These are phyloP conservation scores for Sebastes paucispinis DNA, from an alignment of 2,797 vertebrate species.

Conservation along the genomic window DNA sequence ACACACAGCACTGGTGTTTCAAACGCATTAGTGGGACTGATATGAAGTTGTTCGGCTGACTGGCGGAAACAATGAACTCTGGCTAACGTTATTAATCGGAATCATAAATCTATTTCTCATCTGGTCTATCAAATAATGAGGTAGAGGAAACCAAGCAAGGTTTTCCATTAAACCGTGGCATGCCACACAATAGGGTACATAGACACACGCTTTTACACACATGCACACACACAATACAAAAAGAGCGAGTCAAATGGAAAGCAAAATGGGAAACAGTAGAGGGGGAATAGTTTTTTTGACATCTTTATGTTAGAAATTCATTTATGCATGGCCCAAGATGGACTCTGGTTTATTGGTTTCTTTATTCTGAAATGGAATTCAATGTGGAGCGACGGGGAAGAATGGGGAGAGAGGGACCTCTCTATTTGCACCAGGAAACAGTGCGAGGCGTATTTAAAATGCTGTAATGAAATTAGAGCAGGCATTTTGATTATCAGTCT, in stretches of 20 bases:
- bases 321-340: constrained; percentile 45
- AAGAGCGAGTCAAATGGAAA: constrained; percentile 32
- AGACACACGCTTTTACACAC: constrained; percentile 9
- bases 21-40: constrained; percentile 77
- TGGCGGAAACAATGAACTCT: constrained; percentile 81
- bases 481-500: constrained; percentile 46
- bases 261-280: constrained; percentile 43
- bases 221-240: constrained; percentile 17
- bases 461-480: constrained; percentile 52
- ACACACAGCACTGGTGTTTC: constrained; percentile 75
- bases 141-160: constrained; percentile 59
- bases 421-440: constrained; percentile 36
- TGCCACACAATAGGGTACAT: constrained; percentile 30
- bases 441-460: constrained; percentile 38
- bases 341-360: constrained; percentile 55
- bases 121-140: constrained; percentile 79
- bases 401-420: neutral
- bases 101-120: constrained; percentile 82
- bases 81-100: constrained; percentile 81
- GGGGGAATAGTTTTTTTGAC: constrained; percentile 43
- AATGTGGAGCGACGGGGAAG: neutral
- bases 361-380: constrained; percentile 42
- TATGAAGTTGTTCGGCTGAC: constrained; percentile 81
- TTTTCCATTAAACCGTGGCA: constrained; percentile 70
- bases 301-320: constrained; percentile 57